Base-by-base conservation (phyloP, 2,888 invertebrate species). In the Lordiphosa fenestrarum region DNA sequence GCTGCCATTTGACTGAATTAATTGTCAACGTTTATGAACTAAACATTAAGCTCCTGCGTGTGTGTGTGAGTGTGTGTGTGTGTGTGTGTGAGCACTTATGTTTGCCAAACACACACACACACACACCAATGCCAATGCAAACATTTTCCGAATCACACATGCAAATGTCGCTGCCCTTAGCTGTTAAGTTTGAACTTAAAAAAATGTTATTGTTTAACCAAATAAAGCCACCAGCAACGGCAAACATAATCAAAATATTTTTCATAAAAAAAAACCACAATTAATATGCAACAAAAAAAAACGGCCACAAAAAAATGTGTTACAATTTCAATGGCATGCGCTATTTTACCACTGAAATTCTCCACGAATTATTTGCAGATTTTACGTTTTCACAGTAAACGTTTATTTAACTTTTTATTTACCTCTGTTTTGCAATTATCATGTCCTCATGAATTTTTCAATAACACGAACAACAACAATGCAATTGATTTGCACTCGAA, bases 11-110 rank as follows among this genome's bases (percentile, higher is more conserved):
- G 73, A 60, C 73, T 56, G 61, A 61, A 85, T 73, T 80, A 80
- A 85, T 81, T 85, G 85, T 84, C 71, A 83, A 66, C 85, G 77
- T 65, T 84, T 85, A 84, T 77, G 80, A 84, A 68, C 64, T 84
- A 66, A 78, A 48, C 52, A 59, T 52, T 58, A 39, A 53, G 49
- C 25, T 15, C 12, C 46, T 44, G 19, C 2, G 19, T 47, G 12
- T 38, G 36, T 23, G 23, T 48, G 12, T 35, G 49, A 40, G 19
- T 19, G 19, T 47, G 12, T 38, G 36, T 23, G 23, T 48, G 10
- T 30, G 12, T 35, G 49, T 44, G 19, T 19, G 19, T 47, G 23
- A 46, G 9, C 37, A 41, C 40, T 65, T 76, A 37, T 69, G 63
- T 63, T 69, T 58, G 55, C 19, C 38, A 56, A 56, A 62, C 37